Percentiles rank a stretch among this genome's conserved stretches.
phyloP scores from a whole-genome alignment of 1,140 invertebrate genomes.

The Saccostrea echinata region DNA sequence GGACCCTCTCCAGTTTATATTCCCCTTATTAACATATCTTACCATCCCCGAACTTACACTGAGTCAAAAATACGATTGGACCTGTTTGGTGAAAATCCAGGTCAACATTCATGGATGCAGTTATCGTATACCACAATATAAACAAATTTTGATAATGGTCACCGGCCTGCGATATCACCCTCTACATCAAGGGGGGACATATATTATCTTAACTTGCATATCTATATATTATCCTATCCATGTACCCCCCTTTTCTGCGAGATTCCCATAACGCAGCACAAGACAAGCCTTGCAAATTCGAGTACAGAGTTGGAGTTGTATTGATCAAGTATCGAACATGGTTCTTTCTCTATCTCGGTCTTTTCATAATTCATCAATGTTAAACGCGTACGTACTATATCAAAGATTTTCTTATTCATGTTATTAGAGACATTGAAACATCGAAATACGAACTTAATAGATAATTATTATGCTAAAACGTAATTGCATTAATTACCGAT shows the following conservation, averaged over 20 bases:
- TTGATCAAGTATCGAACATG: slow-evolving; percentile 4
- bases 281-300: neutral
- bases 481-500: slow-evolving; percentile 29
- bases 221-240: neutral
- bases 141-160: slow-evolving; percentile 34
- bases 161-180: slow-evolving; percentile 9
- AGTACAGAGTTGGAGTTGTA: neutral
- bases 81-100: neutral
- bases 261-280: neutral
- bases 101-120: slow-evolving; percentile 14
- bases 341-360: neutral
- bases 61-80: slow-evolving; percentile 22
- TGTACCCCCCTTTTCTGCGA: neutral
- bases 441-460: neutral
- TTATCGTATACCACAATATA: slow-evolving; percentile 19
- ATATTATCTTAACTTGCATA: neutral
- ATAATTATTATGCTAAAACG: neutral
- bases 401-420: neutral
- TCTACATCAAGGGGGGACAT: neutral
- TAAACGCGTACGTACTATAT: neutral
- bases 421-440: neutral
- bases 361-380: neutral
- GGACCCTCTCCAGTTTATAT: neutral
- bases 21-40: slow-evolving; percentile 37
- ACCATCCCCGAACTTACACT: neutral